phyloP scores from a whole-genome alignment of 2,797 vertebrate genomes.

The Cetoscarus ocellatus region DNA sequence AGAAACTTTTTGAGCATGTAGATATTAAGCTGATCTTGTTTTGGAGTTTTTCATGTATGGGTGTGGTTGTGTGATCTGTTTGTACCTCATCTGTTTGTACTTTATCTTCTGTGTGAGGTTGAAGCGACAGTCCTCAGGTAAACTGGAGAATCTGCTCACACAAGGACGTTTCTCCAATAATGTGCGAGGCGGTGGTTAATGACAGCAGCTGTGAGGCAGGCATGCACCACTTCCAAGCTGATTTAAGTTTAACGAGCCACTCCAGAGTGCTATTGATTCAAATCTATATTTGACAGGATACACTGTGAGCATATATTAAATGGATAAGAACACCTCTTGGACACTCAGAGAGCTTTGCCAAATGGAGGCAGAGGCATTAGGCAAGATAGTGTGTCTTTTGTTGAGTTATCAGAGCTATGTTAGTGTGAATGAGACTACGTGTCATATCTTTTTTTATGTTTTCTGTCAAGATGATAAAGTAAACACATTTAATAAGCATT shows the following conservation, averaged over 20 bases:
- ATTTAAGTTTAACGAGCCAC: constrained; percentile 90
- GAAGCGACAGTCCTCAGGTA: constrained; percentile 68
- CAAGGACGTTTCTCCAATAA: constrained; percentile 88
- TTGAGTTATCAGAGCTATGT: constrained; percentile 61
- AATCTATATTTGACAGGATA: constrained; percentile 90
- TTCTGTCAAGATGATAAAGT: constrained; percentile 35
- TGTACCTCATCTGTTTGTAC: constrained; percentile 23
- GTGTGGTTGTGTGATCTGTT: constrained; percentile 21
- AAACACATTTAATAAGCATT: constrained; percentile 47
- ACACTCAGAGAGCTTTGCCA: constrained; percentile 75
- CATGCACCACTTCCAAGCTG: constrained; percentile 88
- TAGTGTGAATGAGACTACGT: constrained; percentile 25
- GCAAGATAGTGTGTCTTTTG: constrained; percentile 71
- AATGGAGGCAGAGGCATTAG: constrained; percentile 74
- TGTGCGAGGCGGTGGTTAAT: constrained; percentile 85
- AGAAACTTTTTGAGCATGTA: constrained; percentile 7
- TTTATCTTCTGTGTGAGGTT: constrained; percentile 46
- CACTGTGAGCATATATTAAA: constrained; percentile 88
- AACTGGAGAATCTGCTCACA: constrained; percentile 76
- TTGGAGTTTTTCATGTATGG: neutral
- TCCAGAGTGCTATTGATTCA: constrained; percentile 89
- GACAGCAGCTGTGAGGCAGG: constrained; percentile 87
- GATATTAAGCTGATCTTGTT: constrained; percentile 18
- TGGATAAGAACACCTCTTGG: constrained; percentile 84
- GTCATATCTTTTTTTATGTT: constrained; percentile 43